Conservation (phyloP, 1,140 invertebrate genomes). For the Nymphalis io region DNA sequence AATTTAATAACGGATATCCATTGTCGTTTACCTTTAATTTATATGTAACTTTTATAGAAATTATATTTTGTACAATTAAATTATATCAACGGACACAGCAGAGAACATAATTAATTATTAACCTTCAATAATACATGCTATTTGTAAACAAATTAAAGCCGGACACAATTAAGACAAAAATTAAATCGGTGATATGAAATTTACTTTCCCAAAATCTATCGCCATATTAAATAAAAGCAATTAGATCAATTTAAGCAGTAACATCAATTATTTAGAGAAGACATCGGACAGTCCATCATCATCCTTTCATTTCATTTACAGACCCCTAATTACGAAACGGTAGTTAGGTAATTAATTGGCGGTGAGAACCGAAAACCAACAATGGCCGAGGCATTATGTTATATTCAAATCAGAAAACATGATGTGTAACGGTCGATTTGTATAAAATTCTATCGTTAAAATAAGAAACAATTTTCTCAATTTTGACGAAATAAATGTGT, state of each 20-base stretch:
- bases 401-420: slow-evolving; percentile 43
- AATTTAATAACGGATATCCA: slow-evolving; percentile 73
- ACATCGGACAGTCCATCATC: slow-evolving; percentile 54
- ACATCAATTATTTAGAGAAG: slow-evolving; percentile 64
- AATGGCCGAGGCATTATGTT: slow-evolving; percentile 55
- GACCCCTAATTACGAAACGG: slow-evolving; percentile 66
- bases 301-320: slow-evolving; percentile 68
- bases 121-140: too few relatives aligned
- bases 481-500: not conserved
- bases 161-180: not conserved
- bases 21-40: slow-evolving; percentile 61
- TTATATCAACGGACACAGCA: not conserved
- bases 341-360: slow-evolving; percentile 71
- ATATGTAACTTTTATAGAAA: slow-evolving; percentile 26
- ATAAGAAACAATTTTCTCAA: not conserved
- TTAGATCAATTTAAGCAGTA: slow-evolving; percentile 44
- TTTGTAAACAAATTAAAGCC: not conserved
- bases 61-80: not conserved
- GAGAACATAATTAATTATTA: not conserved
- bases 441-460: slow-evolving; percentile 4
- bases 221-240: not conserved
- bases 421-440: slow-evolving; percentile 45
- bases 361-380: slow-evolving; percentile 74
- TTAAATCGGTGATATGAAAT: not conserved
- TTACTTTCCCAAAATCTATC: not conserved